These are phyloP conservation scores for Andrena bicolor DNA, from an alignment of 2,888 invertebrate genomes.

Conservation along the genomic window DNA sequence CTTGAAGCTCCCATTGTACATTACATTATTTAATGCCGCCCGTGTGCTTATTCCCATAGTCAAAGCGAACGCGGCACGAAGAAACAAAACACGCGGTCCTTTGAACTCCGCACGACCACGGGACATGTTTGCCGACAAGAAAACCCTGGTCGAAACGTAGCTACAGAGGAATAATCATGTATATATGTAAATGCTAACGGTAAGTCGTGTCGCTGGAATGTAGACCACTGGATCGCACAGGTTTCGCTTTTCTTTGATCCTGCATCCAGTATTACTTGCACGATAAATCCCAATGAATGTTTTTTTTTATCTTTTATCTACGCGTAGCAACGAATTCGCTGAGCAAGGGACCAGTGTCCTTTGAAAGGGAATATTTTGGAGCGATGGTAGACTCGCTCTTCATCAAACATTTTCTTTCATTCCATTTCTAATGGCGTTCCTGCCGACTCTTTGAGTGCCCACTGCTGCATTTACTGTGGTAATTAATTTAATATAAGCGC, in stretches of 20 bases:
- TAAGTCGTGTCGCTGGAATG: neutral
- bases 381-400: neutral
- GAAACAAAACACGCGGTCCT: neutral
- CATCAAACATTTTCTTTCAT: no score
- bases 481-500: no score
- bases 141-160: slow-evolving; percentile 25
- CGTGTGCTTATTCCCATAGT: neutral
- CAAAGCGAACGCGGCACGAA: neutral
- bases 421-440: no score
- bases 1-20: neutral
- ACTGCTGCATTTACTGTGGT: no score
- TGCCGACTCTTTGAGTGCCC: no score
- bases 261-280: neutral
- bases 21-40: neutral
- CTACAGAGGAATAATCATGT: slow-evolving; percentile 5
- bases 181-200: slow-evolving; percentile 22
- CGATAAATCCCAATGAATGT: neutral
- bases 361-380: neutral
- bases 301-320: neutral
- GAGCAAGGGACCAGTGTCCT: neutral
- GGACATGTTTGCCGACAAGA: neutral
- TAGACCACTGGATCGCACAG: neutral
- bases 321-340: neutral
- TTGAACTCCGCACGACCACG: neutral
- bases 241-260: neutral